These are phyloP conservation scores for Gopherus evgoodei DNA, from an alignment of 2,113 vertebrate genomes.

Conservation along the genomic window DNA sequence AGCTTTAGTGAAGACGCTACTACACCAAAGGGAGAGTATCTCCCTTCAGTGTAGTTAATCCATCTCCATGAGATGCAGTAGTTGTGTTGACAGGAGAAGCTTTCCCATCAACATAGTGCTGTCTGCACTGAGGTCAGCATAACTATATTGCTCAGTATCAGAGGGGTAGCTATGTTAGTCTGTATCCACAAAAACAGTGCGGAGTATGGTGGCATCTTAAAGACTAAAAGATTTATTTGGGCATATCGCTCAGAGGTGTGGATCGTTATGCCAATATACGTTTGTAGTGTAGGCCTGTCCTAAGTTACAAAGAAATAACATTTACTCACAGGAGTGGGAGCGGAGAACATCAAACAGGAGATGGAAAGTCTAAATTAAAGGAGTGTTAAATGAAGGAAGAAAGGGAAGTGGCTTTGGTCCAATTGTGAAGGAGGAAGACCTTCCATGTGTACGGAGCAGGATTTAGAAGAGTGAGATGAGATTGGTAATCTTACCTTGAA, in stretches of 20 bases:
- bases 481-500: neutral
- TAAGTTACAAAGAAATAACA: conserved; percentile 9
- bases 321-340: neutral
- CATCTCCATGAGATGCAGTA: neutral
- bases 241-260: neutral
- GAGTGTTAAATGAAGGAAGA: neutral
- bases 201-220: too few species aligned
- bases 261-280: neutral
- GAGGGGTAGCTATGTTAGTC: too few species aligned
- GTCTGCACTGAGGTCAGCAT: neutral
- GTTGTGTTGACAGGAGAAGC: neutral
- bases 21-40: neutral
- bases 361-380: neutral
- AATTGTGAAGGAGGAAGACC: neutral
- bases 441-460: neutral
- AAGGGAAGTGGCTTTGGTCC: neutral
- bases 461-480: neutral
- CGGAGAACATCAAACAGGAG: neutral
- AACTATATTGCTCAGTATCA: neutral
- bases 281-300: neutral
- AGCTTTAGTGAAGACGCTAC: neutral
- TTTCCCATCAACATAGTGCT: too few species aligned
- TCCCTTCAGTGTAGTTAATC: neutral
- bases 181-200: too few species aligned
- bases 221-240: too few species aligned